Evolutionary conservation across 2,888 invertebrate species (phyloP).

Genomic region (Falcaria lacertinaria): DNA sequence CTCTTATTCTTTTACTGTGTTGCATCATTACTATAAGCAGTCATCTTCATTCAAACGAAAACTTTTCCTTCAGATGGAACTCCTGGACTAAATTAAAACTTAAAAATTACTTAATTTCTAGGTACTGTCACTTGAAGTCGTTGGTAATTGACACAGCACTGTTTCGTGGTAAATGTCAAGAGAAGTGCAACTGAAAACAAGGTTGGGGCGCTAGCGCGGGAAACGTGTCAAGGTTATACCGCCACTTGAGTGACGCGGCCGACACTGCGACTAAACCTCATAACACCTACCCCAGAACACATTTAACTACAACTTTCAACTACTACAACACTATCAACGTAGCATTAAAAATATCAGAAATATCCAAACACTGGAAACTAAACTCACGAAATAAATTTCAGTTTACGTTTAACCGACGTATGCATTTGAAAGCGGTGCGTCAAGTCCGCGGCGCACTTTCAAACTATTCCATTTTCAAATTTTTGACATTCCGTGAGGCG

Average conservation of each 20-base stretch:
- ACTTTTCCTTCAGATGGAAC: no score
- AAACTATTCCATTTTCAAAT: conserved; percentile 66
- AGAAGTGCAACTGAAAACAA: conserved; percentile 70
- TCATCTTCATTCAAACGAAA: conserved; percentile 12
- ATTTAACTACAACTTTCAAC: conserved; percentile 17
- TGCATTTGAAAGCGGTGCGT: not conserved
- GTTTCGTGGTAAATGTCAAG: conserved; percentile 67
- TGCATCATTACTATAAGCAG: conserved; percentile 16
- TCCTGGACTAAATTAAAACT: no score
- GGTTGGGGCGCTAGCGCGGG: conserved; percentile 67
- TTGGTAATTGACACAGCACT: conserved; percentile 48
- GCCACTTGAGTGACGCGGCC: conserved; percentile 54
- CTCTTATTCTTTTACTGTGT: conserved; percentile 13
- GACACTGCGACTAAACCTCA: conserved; percentile 52
- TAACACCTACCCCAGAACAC: conserved; percentile 31
- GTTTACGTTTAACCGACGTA: conserved; percentile 21
- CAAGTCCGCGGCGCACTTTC: conserved; percentile 32
- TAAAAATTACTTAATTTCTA: conserved; percentile 7
- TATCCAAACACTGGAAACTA: conserved; percentile 35
- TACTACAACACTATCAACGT: conserved; percentile 16
- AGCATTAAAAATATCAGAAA: conserved; percentile 19
- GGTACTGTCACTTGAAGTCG: conserved; percentile 14
- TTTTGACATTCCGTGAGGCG: conserved; percentile 56
- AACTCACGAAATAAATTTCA: conserved; percentile 43
- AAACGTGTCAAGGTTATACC: conserved; percentile 74